These are phyloP conservation scores for Falco novaeseelandiae DNA, from an alignment of 2,797 vertebrate genomes.

Conservation along the genomic window DNA sequence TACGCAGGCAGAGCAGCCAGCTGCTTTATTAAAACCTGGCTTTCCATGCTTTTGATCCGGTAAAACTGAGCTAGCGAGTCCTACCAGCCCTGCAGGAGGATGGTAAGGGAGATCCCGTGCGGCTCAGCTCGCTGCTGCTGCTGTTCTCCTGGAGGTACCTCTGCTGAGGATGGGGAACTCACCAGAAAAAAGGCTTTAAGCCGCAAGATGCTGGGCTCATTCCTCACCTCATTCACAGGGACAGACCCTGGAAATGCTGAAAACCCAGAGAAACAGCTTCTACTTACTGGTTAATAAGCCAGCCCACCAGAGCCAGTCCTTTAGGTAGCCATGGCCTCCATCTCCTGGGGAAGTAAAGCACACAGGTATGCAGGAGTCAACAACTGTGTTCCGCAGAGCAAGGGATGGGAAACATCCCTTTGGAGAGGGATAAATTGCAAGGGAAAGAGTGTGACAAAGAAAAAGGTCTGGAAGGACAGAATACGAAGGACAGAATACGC, in stretches of 20 bases:
- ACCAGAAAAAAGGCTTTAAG: background rate
- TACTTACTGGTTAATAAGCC: slow-evolving; percentile 93
- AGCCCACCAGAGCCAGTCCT: slow-evolving; percentile 94
- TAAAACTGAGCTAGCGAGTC: background rate
- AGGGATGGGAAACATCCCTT: background rate
- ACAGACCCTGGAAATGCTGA: background rate
- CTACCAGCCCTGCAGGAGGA: background rate
- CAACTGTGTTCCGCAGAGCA: background rate
- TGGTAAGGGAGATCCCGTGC: background rate
- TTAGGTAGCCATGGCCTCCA: slow-evolving; percentile 93
- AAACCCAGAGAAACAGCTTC: background rate
- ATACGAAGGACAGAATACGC: background rate
- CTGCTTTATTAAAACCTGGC: background rate
- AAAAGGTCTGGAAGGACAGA: background rate
- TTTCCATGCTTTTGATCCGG: background rate
- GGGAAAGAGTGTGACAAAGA: background rate
- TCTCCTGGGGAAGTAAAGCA: slow-evolving; percentile 81
- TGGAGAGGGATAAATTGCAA: background rate
- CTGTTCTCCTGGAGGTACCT: background rate
- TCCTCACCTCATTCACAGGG: background rate
- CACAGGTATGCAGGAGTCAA: background rate
- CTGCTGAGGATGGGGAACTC: background rate
- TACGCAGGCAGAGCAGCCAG: background rate
- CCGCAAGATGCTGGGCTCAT: fast-evolving
- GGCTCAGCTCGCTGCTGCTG: background rate